Conservation (phyloP, 2,888 invertebrate genomes). For the Ormyrus thymus region DNA sequence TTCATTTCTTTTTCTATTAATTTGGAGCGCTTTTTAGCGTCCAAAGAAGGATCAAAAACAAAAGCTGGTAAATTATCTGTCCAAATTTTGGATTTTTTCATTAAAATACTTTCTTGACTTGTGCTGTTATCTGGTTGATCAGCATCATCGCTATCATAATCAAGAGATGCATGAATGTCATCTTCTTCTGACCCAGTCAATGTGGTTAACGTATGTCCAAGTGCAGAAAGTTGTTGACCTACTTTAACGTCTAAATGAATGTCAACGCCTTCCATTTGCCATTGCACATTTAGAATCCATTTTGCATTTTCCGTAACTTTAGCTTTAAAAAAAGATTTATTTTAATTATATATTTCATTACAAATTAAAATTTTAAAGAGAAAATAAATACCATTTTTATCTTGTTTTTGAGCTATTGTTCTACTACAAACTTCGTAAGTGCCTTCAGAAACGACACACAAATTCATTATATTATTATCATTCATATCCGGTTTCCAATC, state of each 20-base stretch:
- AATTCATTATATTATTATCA: constrained; percentile 88
- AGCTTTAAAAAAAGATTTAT: neutral
- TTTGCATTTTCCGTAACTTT: constrained; percentile 89
- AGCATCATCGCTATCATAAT: constrained; percentile 86
- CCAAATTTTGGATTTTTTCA: constrained; percentile 80
- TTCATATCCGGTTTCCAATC: constrained; percentile 96
- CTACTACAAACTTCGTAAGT: constrained; percentile 98
- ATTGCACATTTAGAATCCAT: constrained; percentile 98
- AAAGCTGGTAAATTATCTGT: constrained; percentile 89
- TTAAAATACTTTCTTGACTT: constrained; percentile 81
- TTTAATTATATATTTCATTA: no score
- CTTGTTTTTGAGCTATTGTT: constrained; percentile 90
- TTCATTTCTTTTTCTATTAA: constrained; percentile 98
- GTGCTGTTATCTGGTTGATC: constrained; percentile 80
- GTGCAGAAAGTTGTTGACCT: constrained; percentile 94
- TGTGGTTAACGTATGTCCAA: constrained; percentile 97
- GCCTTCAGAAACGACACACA: constrained; percentile 98
- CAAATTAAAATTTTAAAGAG: neutral
- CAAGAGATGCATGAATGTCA: constrained; percentile 81
- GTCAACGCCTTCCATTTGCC: constrained; percentile 99
- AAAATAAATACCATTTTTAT: constrained; percentile 78
- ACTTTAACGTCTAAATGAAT: constrained; percentile 97
- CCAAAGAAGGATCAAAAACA: constrained; percentile 86
- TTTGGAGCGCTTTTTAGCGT: constrained; percentile 90
- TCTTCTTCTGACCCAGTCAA: constrained; percentile 94